Conservation (phyloP, 2,113 vertebrate species). For the Beaufortia kweichowensis region DNA sequence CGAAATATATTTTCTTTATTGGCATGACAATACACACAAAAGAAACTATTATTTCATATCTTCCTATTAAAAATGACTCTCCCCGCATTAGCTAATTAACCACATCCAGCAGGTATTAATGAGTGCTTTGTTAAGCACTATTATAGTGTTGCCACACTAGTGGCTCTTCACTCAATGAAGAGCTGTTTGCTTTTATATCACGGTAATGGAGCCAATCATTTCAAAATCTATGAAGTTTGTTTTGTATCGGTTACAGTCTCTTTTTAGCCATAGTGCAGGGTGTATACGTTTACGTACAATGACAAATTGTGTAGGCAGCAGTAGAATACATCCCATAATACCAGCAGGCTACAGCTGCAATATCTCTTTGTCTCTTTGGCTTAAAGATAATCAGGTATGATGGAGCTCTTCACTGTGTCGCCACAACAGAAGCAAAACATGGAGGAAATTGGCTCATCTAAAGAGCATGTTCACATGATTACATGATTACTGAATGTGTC, state of each 20-base stretch:
- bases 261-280: constrained; percentile 31
- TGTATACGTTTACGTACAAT: constrained; percentile 51
- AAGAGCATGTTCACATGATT: constrained; percentile 27
- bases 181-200: constrained; percentile 63
- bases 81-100: constrained; percentile 69
- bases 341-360: not conserved
- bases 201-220: constrained; percentile 64
- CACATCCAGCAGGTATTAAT: constrained; percentile 77
- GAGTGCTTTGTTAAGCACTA: constrained; percentile 71
- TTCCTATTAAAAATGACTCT: constrained; percentile 65
- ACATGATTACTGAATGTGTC: constrained; percentile 17
- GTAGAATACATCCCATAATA: constrained; percentile 26
- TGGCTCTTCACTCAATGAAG: constrained; percentile 61
- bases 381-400: constrained; percentile 42
- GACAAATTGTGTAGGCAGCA: constrained; percentile 34
- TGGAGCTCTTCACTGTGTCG: not conserved
- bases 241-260: constrained; percentile 49
- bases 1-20: not conserved
- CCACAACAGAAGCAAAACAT: constrained; percentile 39
- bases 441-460: constrained; percentile 32
- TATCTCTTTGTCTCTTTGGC: constrained; percentile 37
- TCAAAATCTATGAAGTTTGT: constrained; percentile 65
- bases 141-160: constrained; percentile 74
- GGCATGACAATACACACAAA: constrained; percentile 45
- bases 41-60: constrained; percentile 57